Evolutionary conservation across 2,113 vertebrate genomes (phyloP).

Genomic region (Lipophrys pholis): DNA sequence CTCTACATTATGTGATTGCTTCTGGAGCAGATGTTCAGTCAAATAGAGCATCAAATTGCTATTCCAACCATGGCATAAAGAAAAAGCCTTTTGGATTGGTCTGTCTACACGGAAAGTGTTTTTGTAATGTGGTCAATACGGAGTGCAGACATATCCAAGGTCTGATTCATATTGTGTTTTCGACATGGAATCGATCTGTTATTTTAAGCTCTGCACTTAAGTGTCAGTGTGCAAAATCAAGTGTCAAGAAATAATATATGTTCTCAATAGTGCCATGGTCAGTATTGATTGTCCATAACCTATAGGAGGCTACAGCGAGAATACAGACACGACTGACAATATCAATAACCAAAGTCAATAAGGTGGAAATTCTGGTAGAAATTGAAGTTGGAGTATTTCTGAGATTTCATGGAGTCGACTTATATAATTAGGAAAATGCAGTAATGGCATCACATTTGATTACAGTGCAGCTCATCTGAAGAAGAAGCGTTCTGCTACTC

Average conservation of each 20-base stretch:
- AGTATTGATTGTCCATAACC: constrained; percentile 40
- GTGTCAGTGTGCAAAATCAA: constrained; percentile 54
- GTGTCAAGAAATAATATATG: constrained; percentile 47
- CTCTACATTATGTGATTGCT: neutral
- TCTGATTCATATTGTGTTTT: constrained; percentile 54
- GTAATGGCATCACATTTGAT: neutral
- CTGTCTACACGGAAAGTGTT: constrained; percentile 43
- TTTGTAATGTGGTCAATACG: constrained; percentile 62
- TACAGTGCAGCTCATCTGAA: no score
- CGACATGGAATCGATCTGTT: constrained; percentile 67
- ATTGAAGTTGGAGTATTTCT: constrained; percentile 1
- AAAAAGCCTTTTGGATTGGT: constrained; percentile 31
- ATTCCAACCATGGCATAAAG: constrained; percentile 43
- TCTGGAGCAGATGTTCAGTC: constrained; percentile 27
- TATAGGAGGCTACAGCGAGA: constrained; percentile 11
- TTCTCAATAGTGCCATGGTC: constrained; percentile 35
- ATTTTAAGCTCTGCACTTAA: constrained; percentile 57
- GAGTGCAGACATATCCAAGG: constrained; percentile 38
- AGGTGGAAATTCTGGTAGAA: neutral
- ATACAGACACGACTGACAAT: constrained; percentile 20
- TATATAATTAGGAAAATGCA: constrained; percentile 2
- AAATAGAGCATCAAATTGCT: constrained; percentile 50
- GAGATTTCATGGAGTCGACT: neutral
- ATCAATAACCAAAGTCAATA: constrained; percentile 10
- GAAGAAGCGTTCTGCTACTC: constrained; percentile 20